phyloP scores from a whole-genome alignment of 1,140 invertebrate genomes.

The Plutomurus gul region DNA sequence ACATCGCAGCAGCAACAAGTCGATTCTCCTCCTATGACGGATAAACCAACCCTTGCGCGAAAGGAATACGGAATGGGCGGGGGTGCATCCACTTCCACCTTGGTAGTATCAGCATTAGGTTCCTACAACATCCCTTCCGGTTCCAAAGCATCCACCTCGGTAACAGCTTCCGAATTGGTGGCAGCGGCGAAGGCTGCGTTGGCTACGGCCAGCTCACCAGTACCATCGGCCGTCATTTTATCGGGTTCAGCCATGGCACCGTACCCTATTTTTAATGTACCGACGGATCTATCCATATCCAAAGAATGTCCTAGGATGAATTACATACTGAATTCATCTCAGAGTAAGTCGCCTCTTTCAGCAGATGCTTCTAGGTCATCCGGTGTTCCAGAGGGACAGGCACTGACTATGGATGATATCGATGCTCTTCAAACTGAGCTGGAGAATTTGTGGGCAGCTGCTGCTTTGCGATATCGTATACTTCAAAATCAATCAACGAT shows the following conservation, averaged over 20 bases:
- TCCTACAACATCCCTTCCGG: not conserved
- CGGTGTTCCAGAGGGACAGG: not conserved
- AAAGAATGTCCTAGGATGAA: conserved; percentile 49
- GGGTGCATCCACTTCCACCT: not conserved
- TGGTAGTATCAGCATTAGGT: not conserved
- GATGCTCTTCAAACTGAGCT: conserved; percentile 83
- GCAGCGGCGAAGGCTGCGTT: conserved; percentile 4
- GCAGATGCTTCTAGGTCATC: conserved; percentile 32
- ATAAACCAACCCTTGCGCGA: not conserved
- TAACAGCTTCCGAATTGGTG: conserved; percentile 16
- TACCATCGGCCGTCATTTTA: not conserved
- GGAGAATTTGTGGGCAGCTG: conserved; percentile 81
- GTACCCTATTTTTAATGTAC: conserved; percentile 4
- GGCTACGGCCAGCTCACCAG: not conserved
- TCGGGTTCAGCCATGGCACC: not conserved
- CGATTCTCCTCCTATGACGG: not conserved
- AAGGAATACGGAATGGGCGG: not conserved
- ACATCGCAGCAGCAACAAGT: not conserved
- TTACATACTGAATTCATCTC: not conserved
- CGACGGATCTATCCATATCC: conserved; percentile 16
- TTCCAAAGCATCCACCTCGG: not conserved
- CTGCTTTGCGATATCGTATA: conserved; percentile 74
- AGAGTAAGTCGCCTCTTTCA: not conserved
- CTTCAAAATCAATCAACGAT: conserved; percentile 76
- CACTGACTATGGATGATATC: conserved; percentile 73